Evolutionary conservation across 2,113 vertebrate genomes (phyloP), one percentile per base, ranked within the genome.

Genomic region (Macroglossus sobrinus): DNA sequence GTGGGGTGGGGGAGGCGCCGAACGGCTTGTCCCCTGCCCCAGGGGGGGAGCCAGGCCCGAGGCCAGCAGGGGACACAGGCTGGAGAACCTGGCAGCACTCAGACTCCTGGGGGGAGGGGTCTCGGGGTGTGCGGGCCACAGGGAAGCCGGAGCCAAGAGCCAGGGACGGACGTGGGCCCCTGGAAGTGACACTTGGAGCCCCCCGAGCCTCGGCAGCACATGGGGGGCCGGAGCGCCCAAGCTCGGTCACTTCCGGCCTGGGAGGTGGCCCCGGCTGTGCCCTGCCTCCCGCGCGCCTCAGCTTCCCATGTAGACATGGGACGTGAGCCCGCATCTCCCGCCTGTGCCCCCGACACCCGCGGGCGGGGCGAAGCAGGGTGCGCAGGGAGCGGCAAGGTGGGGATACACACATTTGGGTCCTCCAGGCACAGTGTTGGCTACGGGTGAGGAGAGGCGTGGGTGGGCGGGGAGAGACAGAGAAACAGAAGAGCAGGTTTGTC

Each of bases 341-440:
- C 94, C 96, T 93, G 92, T 96, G 98, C 98, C 97, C 94, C 84
- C 19, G 84, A 45, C 89, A 96, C 93, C 97, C 78, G 75, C 72
- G 61, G 82, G 96, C 24, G 30, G 13, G 3, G 93, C 79, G 26
- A 98, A 98, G 98, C 98, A 0, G 2, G 79, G 97, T 97, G 97
- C 96, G 21, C 95, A 43, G 97, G 86, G 98, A 93, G 98, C 98
- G 94, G 97, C 96, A 92, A 78, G 92, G n/a, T n/a, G n/a, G 98
- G 98, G 94, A 99, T 99, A 99, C 98, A 99, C 98, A 99, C 98
- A 99, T 99, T 98, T 99, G 97, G 98, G 98, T 99, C 98, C 98
- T 99, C 98, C 98, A 0, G 98, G 98, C 98, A 98, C 98, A 97
- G 98, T 97, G 97, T 96, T 98, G 97, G 98, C 98, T 99, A 96